These are phyloP conservation scores for Salmo trutta DNA, from an alignment of 2,797 vertebrate genomes.

Conservation along the genomic window DNA sequence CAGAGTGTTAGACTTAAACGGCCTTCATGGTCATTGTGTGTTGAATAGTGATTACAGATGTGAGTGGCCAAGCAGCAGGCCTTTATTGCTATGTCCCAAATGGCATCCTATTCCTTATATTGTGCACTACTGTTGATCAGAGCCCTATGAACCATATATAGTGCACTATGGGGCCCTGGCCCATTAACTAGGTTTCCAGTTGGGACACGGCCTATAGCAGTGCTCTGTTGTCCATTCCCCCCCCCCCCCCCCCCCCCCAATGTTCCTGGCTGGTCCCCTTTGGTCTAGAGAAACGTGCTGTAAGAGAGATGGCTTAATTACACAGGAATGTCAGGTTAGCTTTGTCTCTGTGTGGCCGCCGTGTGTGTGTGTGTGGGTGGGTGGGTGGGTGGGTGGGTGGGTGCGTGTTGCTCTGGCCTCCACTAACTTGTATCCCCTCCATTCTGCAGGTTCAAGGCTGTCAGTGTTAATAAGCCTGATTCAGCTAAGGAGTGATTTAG, in stretches of 20 bases:
- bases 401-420: conserved; percentile 41
- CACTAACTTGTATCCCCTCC: conserved; percentile 60
- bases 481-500: conserved; percentile 61
- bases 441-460: conserved; percentile 69
- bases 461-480: conserved; percentile 58
- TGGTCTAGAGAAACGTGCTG: conserved; percentile 67
- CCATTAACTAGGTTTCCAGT: no score
- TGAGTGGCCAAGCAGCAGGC: conserved; percentile 43
- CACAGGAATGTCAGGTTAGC: conserved; percentile 64
- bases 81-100: neutral
- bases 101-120: no score
- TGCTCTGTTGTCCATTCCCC: no score
- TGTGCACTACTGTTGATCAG: no score
- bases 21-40: conserved; percentile 66
- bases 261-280: conserved; percentile 62
- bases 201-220: no score
- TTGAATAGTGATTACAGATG: conserved; percentile 70
- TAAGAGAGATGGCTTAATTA: conserved; percentile 78
- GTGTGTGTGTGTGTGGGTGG: neutral
- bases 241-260: no score
- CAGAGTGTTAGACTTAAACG: conserved; percentile 68
- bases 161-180: no score
- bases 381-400: conserved; percentile 41
- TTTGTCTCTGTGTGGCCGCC: conserved; percentile 71
- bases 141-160: no score